These are phyloP conservation scores for Colletes latitarsis DNA, from an alignment of 1,140 invertebrate species.

Conservation along the genomic window DNA sequence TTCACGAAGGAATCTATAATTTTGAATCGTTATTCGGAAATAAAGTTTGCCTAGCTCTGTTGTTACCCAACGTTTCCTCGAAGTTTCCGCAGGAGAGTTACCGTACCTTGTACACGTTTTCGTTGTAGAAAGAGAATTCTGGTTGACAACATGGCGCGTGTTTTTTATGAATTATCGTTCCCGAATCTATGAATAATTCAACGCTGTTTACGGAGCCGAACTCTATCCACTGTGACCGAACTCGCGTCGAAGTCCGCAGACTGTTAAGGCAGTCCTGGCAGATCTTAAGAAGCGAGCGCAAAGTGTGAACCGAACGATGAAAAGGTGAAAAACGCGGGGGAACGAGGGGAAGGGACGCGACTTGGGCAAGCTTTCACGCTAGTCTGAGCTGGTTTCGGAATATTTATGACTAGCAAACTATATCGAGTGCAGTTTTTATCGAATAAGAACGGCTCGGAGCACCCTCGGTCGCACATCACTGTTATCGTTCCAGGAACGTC, in stretches of 20 bases:
- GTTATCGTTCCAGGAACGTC: background rate
- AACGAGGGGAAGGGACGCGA: background rate
- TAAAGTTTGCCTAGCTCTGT: too few species aligned
- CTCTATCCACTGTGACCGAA: conserved; percentile 39
- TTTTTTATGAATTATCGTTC: conserved; percentile 62
- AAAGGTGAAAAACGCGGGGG: conserved; percentile 52
- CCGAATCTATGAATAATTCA: conserved; percentile 66
- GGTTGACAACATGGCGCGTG: background rate
- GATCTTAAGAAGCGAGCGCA: conserved; percentile 14
- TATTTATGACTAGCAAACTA: conserved; percentile 66
- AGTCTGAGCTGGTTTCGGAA: conserved; percentile 50
- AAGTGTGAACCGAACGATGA: conserved; percentile 32
- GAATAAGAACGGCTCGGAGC: background rate
- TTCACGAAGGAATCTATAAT: too few species aligned
- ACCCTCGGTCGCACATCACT: background rate
- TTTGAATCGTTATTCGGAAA: too few species aligned
- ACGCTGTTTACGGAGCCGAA: conserved; percentile 60
- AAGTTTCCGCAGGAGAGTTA: too few species aligned
- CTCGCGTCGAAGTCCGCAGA: conserved; percentile 50
- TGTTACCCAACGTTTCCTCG: too few species aligned
- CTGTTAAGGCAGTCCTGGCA: conserved; percentile 8
- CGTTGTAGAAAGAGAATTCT: background rate
- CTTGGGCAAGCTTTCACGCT: background rate
- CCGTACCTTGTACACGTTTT: too few species aligned
- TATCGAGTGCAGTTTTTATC: background rate